phyloP scores from a whole-genome alignment of 2,797 vertebrate species.

The Premnoplex brunnescens region DNA sequence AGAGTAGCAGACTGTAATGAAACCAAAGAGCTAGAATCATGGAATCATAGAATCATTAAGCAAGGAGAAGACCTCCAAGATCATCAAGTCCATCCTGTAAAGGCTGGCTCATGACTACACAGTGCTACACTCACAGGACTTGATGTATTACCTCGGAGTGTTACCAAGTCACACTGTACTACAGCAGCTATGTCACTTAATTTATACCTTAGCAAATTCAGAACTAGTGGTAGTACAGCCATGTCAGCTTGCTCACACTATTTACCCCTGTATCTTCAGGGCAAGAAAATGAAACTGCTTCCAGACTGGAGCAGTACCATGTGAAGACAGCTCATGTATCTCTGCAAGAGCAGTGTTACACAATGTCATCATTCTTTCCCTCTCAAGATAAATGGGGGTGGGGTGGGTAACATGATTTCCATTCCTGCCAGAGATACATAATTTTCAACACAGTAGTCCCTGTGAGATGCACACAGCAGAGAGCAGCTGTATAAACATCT shows the following conservation, averaged over 20 bases:
- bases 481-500: not conserved
- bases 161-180: not conserved
- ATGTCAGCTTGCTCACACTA: not conserved
- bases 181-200: not conserved
- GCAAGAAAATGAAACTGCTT: not conserved
- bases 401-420: not conserved
- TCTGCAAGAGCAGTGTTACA: not conserved
- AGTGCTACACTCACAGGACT: rapidly evolving
- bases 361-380: not conserved
- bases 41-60: not conserved
- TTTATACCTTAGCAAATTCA: not conserved
- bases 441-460: not conserved
- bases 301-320: not conserved
- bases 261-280: not conserved
- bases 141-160: not conserved
- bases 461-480: not conserved
- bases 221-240: not conserved
- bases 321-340: not conserved
- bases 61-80: not conserved
- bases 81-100: not conserved
- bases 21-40: not conserved
- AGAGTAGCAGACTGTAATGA: not conserved
- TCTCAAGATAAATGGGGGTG: not conserved
- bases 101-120: not conserved
- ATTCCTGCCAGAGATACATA: not conserved